A percentile compares a stretch with the other conserved stretches of the same genome.
Conservation (phyloP, 2,888 invertebrate species). For the Drosophila crucigera region DNA sequence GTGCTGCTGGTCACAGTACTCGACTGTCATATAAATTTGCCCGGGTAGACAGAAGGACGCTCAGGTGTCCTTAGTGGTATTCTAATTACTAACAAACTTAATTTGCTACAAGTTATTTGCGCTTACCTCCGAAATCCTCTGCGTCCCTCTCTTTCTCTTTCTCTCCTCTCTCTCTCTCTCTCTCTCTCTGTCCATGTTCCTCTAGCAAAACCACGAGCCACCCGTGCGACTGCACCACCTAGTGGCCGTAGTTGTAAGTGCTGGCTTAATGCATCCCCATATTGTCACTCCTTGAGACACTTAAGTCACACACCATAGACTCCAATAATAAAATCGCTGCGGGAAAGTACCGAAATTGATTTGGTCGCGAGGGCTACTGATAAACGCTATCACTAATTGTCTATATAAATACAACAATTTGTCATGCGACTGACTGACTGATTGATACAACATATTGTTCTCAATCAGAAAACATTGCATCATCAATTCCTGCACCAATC, state of each 20-base stretch:
- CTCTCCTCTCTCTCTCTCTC: neutral
- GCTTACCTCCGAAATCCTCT: slow-evolving; percentile 42
- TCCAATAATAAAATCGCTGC: neutral
- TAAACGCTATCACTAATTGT: neutral
- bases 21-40: slow-evolving; percentile 62
- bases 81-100: slow-evolving; percentile 81
- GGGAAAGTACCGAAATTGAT: neutral
- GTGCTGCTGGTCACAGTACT: slow-evolving; percentile 36
- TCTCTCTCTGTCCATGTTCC: neutral
- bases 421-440: neutral
- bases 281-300: slow-evolving; percentile 18
- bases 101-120: slow-evolving; percentile 80
- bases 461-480: too few species aligned
- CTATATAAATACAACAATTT: neutral
- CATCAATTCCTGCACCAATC: neutral
- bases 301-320: slow-evolving; percentile 43
- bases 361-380: neutral
- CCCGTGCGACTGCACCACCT: slow-evolving; percentile 8
- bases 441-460: neutral
- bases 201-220: neutral
- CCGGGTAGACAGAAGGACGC: slow-evolving; percentile 47
- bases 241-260: slow-evolving; percentile 8
- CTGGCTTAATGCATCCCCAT: slow-evolving; percentile 11
- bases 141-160: neutral
- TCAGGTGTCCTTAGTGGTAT: slow-evolving; percentile 82